Evolutionary conservation across 2,888 invertebrate genomes (phyloP).

Genomic region (Pammene fasciana): DNA sequence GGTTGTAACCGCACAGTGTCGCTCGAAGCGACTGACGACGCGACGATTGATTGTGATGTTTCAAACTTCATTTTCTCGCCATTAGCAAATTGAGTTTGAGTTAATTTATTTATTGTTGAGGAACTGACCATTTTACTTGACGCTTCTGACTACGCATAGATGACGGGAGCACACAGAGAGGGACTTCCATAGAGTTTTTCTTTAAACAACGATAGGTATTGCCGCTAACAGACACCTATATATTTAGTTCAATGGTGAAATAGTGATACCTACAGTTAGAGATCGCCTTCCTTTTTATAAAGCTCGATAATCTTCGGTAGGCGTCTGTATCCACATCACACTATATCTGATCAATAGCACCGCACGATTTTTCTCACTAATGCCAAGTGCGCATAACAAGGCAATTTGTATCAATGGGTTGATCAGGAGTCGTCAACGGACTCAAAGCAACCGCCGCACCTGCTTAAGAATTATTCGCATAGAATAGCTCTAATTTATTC

Average conservation of each 20-base stretch:
- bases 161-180: neutral
- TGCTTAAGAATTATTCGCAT: conserved; percentile 70
- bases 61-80: conserved; percentile 21
- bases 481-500: conserved; percentile 56
- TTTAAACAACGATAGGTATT: too few species aligned
- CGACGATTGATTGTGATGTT: conserved; percentile 27
- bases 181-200: too few species aligned
- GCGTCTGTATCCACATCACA: conserved; percentile 31
- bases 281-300: conserved; percentile 14
- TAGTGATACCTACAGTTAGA: neutral
- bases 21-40: conserved; percentile 24
- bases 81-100: conserved; percentile 25
- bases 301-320: conserved; percentile 15
- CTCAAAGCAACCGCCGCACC: conserved; percentile 75
- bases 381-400: conserved; percentile 61
- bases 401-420: conserved; percentile 73
- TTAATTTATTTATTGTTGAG: conserved; percentile 4
- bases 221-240: too few species aligned
- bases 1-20: conserved; percentile 7
- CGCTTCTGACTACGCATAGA: neutral
- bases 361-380: conserved; percentile 39
- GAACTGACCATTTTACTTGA: neutral
- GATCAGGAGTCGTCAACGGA: conserved; percentile 63
- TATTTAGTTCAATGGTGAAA: too few species aligned
- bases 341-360: conserved; percentile 41